phyloP scores from a whole-genome alignment of 1,140 invertebrate species.

The Pogonognathellus flavescens region DNA sequence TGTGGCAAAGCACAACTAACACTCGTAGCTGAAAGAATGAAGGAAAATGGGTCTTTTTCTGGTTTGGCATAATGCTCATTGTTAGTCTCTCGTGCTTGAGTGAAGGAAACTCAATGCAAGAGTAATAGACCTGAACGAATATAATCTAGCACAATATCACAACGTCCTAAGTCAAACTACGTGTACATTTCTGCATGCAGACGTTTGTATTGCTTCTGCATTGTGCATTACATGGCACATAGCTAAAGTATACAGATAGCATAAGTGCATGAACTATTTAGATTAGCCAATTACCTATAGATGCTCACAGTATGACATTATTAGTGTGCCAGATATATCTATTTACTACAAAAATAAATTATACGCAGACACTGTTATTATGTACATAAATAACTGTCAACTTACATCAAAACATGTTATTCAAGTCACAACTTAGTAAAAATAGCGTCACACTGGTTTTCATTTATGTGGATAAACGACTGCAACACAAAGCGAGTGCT shows the following conservation, averaged over 20 bases:
- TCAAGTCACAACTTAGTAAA: too few relatives aligned
- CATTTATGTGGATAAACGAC: too few relatives aligned
- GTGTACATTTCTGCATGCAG: not conserved
- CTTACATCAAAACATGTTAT: too few relatives aligned
- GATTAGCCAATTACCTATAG: too few relatives aligned
- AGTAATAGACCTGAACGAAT: conserved; percentile 61
- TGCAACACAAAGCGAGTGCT: too few relatives aligned
- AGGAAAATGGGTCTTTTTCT: conserved; percentile 46
- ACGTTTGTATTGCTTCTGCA: not conserved
- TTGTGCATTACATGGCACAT: not conserved
- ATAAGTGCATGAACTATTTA: too few relatives aligned
- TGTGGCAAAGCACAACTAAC: conserved; percentile 27
- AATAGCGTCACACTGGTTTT: too few relatives aligned
- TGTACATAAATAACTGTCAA: too few relatives aligned
- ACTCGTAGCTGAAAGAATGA: conserved; percentile 15
- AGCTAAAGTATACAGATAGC: not conserved
- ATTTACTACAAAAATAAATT: too few relatives aligned
- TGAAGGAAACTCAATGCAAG: conserved; percentile 58
- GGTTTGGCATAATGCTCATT: conserved; percentile 29
- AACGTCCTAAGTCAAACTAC: not conserved
- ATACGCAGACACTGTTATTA: too few relatives aligned
- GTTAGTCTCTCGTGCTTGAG: conserved; percentile 33
- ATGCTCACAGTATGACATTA: too few relatives aligned
- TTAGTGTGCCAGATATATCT: too few relatives aligned
- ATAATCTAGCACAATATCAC: conserved; percentile 26